Base-by-base conservation (phyloP, 2,888 invertebrate genomes). In the Thymelicus lineola region DNA sequence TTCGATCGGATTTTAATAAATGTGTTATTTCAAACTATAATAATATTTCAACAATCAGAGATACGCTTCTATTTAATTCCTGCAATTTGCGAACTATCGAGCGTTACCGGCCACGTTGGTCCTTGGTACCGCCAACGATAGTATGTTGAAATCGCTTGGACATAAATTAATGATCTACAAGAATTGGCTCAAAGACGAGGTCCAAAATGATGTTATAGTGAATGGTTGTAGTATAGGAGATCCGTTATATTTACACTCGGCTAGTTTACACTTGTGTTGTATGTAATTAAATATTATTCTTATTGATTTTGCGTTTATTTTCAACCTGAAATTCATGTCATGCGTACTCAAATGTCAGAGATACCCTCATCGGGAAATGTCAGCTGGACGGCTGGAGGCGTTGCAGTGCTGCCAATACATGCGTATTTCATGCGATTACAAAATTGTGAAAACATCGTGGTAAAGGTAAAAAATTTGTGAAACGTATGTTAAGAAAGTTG, bases 281-380 rank as follows among this genome's bases (percentile, higher is more conserved):
- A 89, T 84, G 81, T 82, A 85, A 84, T 90, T 86, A 90, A 90
- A 88, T 90, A 88, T 76, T 89, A 89, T 89, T 86, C 87, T 85
- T 88, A 88, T 87, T 87, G 86, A 86, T 3, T 20, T 20, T 77
- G 79, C 75, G 73, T 71, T 71, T 64, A 75, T 76, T 75, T 75
- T 50, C 5, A 53, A 20, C 20, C 12, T 20, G 9, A 15, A 50
- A 12, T 6, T n/a, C n/a, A n/a, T n/a, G n/a, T n/a, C n/a, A n/a
- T n/a, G n/a, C n/a, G n/a, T n/a, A n/a, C n/a, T n/a, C n/a, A n/a
- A n/a, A n/a, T n/a, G n/a, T n/a, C n/a, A n/a, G n/a, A n/a, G n/a
- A n/a, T n/a, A n/a, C n/a, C n/a, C n/a, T n/a, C n/a, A n/a, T n/a
- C n/a, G n/a, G n/a, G n/a, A n/a, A n/a, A n/a, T n/a, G n/a, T n/a